These are phyloP conservation scores for Scopus umbretta DNA, from an alignment of 2,113 vertebrate species.

Conservation along the genomic window DNA sequence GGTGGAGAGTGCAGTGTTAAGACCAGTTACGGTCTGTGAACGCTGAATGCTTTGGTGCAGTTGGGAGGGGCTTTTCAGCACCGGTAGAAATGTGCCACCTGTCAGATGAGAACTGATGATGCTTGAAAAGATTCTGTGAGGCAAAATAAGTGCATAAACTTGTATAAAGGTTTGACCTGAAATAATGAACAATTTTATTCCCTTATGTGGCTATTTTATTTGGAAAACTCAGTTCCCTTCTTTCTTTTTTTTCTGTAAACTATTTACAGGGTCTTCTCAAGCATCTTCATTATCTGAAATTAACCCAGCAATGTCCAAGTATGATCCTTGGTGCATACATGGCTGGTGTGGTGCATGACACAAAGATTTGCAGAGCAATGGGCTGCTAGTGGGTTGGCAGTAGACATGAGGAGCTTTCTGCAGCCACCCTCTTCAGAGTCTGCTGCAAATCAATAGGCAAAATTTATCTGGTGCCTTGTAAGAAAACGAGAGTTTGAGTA, in stretches of 20 bases:
- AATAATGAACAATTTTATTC: slow-evolving; percentile 17
- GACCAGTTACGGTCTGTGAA: not conserved
- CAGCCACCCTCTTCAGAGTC: rapidly evolving
- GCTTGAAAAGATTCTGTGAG: slow-evolving; percentile 26
- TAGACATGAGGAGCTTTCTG: not conserved
- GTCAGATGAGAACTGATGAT: not conserved
- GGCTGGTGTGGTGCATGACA: not conserved
- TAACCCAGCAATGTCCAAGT: not conserved
- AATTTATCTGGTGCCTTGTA: not conserved
- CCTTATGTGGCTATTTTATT: not conserved
- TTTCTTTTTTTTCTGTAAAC: not conserved
- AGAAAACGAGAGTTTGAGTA: not conserved
- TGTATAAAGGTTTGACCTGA: not conserved
- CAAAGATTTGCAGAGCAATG: not conserved
- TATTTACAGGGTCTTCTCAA: not conserved
- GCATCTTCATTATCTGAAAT: not conserved
- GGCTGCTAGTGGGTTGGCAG: not conserved
- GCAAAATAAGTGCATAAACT: slow-evolving; percentile 47
- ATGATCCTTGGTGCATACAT: not conserved
- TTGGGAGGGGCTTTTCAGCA: not conserved
- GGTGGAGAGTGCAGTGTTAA: not conserved
- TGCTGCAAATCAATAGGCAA: not conserved
- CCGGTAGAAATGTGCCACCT: not conserved
- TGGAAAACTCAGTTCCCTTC: not conserved
- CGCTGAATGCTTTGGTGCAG: not conserved